Evolutionary conservation across 2,888 invertebrate genomes (phyloP).

Genomic region (Ormyrus nitidulus): DNA sequence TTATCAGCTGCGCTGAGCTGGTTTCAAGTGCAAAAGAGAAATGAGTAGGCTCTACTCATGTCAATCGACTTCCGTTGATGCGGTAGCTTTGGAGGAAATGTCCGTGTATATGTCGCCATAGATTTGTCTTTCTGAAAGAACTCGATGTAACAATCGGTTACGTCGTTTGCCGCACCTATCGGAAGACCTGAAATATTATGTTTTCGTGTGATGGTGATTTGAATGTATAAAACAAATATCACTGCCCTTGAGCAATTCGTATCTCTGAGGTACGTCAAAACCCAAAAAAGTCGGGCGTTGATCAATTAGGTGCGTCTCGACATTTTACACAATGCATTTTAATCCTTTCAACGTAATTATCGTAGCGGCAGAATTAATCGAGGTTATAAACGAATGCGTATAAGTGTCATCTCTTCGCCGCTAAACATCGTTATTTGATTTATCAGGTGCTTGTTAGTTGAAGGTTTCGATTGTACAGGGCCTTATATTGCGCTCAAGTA

Average conservation of each 20-base stretch:
- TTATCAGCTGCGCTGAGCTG: neutral
- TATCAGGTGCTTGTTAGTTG: no score
- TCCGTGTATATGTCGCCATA: no score
- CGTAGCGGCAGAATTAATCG: neutral
- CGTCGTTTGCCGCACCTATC: neutral
- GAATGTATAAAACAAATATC: neutral
- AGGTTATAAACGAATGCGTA: neutral
- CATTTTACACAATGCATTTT: no score
- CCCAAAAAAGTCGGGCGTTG: neutral
- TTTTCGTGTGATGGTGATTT: neutral
- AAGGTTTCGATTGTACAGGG: neutral
- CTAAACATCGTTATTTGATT: neutral
- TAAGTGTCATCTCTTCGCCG: neutral
- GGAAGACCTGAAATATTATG: neutral
- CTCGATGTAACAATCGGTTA: neutral
- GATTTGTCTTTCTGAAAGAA: neutral
- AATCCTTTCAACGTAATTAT: no score
- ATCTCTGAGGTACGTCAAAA: neutral
- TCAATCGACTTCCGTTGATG: no score
- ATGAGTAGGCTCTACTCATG: neutral
- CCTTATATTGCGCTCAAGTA: neutral
- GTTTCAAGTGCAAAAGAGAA: neutral
- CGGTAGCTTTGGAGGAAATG: no score
- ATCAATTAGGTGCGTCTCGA: neutral
- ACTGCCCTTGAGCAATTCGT: neutral